Percentiles rank a stretch among this genome's conserved stretches.
Conservation (phyloP, 2,888 invertebrate species). For the Volucella inanis region DNA sequence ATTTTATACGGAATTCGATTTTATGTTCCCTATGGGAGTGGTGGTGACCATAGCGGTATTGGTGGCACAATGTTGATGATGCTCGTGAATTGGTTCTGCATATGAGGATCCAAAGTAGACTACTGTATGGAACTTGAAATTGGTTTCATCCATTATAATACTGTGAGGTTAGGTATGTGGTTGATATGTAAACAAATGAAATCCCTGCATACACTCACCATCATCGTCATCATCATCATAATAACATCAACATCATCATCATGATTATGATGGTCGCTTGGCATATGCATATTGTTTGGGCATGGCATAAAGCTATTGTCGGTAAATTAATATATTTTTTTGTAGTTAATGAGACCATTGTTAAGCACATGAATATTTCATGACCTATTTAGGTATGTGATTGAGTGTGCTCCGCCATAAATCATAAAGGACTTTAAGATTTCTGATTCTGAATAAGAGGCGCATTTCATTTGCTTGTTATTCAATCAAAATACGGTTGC, state of each 20-base stretch:
- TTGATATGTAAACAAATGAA: slow-evolving; percentile 40
- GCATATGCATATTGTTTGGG: background rate
- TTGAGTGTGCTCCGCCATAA: too few relatives aligned
- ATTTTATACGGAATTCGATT: slow-evolving; percentile 58
- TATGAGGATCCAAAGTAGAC: slow-evolving; percentile 4
- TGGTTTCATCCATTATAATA: slow-evolving; percentile 41
- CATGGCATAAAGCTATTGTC: too few relatives aligned
- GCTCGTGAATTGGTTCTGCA: slow-evolving; percentile 20
- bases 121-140: slow-evolving; percentile 51
- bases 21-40: slow-evolving; percentile 59
- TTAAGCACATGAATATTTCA: too few relatives aligned
- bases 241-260: background rate
- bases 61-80: slow-evolving; percentile 8
- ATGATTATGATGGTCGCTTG: background rate
- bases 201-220: slow-evolving; percentile 47
- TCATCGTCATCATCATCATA: slow-evolving; percentile 7
- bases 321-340: too few relatives aligned
- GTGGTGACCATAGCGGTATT: background rate
- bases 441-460: too few relatives aligned
- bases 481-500: too few relatives aligned
- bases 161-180: background rate
- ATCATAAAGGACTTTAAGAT: too few relatives aligned
- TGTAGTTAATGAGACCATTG: too few relatives aligned
- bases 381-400: too few relatives aligned
- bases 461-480: too few relatives aligned